Evolutionary conservation across 1,140 invertebrate genomes (phyloP), one percentile per base, ranked within the genome.

Genomic region (Xylocopa sonorina): DNA sequence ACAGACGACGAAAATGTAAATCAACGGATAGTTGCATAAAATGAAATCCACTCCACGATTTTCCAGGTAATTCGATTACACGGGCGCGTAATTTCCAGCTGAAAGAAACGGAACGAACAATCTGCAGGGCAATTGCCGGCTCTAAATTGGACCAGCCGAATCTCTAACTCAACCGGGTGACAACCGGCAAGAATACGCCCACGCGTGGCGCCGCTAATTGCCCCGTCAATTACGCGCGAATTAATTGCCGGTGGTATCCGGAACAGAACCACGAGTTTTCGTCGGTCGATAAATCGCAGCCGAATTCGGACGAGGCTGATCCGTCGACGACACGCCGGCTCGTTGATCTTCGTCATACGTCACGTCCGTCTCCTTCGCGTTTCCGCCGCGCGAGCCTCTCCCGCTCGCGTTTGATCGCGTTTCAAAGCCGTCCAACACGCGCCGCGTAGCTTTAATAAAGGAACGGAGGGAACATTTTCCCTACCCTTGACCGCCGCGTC

Each of bases 321-420:
- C 57, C 51, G 51, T 43, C 53, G 38, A 55, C 67, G 51, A 32
- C 68, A n/a, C 71, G 43, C 29, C 21, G 58, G n/a, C 78, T 69
- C 84, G 73, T 79, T 75, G 84, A 83, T 84, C 83, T 85, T 82
- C 83, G 68, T 85, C 82, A 80, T 84, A 64, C 81, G 62, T 83
- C 81, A 76, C 73, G 84, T 76, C 68, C 46, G 29, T 67, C 74
- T 82, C 80, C 69, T 81, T 78, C 77, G 78, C 76, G 78, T 88
- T 85, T 18, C 21, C 18, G 55, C 80, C 32, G 21, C 16, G n/a
- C n/a, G n/a, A n/a, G n/a, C n/a, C n/a, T n/a, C 18, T 51, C 77
- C 73, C 82, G 76, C 83, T 84, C 83, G 79, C 86, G 84, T 88
- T 88, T 89, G 88, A 90, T 90, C 88, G 83, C 87, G 84, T 88